Base-by-base conservation (phyloP, 2,113 vertebrate species). In the Hydrolagus affinis region DNA sequence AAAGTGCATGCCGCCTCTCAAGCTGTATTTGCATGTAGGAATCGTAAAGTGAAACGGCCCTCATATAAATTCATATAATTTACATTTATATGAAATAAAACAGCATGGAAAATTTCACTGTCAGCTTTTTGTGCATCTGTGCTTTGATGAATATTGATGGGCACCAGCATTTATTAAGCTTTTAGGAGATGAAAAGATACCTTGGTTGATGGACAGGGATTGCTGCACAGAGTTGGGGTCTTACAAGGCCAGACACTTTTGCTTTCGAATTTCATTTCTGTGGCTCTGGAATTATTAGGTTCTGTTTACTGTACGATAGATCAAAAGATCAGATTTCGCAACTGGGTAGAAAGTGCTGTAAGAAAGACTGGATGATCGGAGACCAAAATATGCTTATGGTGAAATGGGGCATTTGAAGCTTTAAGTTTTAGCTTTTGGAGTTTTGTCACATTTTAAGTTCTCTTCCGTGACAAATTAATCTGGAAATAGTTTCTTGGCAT, bases 71-170 rank as follows among this genome's bases (percentile, higher is more conserved):
- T 70, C 69, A 70, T 70, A 70, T 70, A 70, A 70, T 70, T 70
- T 70, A 23, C 69, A 70, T 70, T 70, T 70, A 70, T 23, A 70
- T 70, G 69, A 70, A 70, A 23, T 70, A 72, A 72, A 72, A 28
- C 28, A 72, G 70, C 25, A 28, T 30, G 25, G 25, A 72, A 72
- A 72, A 72, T 72, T 72, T 12, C 70, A 72, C 23, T 28, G 23
- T 23, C 21, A 70, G 8, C 28, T 72, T 30, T 72, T 72, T 23
- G 25, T 72, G 28, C 19, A 12, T 72, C 25, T 72, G 9, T 72
- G 25, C 10, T 11, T 72, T 72, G 23, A 14, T 72, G 70, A 28
- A 30, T 72, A 14, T 72, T 72, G 69, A 70, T 7, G 10, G 9
- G 23, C 28, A 12, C 25, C 28, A 28, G 70, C 11, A 72, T 72